These are phyloP conservation scores for Cottoperca gobio DNA, from an alignment of 2,797 vertebrate species.

Conservation along the genomic window DNA sequence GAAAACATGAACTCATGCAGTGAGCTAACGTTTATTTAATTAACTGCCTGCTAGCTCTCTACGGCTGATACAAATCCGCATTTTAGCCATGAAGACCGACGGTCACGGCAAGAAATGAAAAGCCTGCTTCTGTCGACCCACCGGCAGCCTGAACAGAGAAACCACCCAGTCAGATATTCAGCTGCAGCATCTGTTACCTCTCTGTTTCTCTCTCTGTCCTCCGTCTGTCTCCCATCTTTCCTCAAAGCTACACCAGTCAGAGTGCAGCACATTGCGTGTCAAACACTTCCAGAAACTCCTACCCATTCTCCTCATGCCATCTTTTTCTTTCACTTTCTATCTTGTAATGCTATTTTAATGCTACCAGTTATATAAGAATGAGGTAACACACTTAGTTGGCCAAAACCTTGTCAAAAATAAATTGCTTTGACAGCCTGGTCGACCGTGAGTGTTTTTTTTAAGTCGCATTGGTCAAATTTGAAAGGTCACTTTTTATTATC, in stretches of 20 bases:
- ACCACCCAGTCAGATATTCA: slow-evolving; percentile 20
- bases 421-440: slow-evolving; percentile 47
- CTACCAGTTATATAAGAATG: slow-evolving; percentile 50
- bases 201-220: slow-evolving; percentile 1
- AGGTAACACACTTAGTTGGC: slow-evolving; percentile 28
- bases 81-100: background rate
- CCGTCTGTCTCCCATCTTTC: background rate
- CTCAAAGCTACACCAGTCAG: slow-evolving; percentile 8
- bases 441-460: slow-evolving; percentile 25
- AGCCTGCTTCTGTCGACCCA: background rate
- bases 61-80: background rate
- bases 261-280: slow-evolving; percentile 13
- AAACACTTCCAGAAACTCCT: slow-evolving; percentile 16
- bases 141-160: background rate
- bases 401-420: slow-evolving; percentile 40
- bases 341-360: slow-evolving; percentile 56
- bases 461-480: slow-evolving; percentile 16
- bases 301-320: slow-evolving; percentile 9
- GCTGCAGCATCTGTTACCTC: background rate
- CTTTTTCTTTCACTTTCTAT: slow-evolving; percentile 23
- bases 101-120: background rate
- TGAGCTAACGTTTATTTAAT: background rate
- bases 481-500: slow-evolving; percentile 33
- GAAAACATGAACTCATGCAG: background rate
- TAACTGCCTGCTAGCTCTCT: background rate